Conservation (phyloP, 2,888 invertebrate species). For the Meloe dianella region DNA sequence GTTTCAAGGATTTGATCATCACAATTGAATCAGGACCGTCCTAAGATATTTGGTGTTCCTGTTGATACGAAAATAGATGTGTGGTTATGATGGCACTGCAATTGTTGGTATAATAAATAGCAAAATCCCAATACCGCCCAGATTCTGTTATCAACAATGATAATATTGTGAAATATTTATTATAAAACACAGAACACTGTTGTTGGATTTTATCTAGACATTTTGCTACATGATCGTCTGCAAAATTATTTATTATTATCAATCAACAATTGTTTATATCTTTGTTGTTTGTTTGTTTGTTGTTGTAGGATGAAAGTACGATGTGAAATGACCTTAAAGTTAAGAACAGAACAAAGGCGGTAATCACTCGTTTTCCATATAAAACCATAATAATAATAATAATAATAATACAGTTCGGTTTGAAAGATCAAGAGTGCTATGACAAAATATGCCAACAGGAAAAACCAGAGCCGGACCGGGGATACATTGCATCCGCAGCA, state of each 20-base stretch:
- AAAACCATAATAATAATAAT: not conserved
- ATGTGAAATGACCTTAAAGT: not conserved
- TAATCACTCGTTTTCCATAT: not conserved
- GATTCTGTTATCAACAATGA: not conserved
- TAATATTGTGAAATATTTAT: not conserved
- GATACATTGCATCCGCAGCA: too few species aligned
- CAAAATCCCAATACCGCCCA: not conserved
- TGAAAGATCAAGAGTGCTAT: not conserved
- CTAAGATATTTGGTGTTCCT: too few species aligned
- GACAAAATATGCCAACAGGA: not conserved
- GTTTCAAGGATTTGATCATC: not conserved
- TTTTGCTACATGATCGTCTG: not conserved
- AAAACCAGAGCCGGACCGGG: too few species aligned
- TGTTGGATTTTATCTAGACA: not conserved
- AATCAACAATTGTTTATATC: not conserved
- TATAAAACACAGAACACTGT: not conserved
- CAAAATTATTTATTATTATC: not conserved
- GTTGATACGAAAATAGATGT: not conserved
- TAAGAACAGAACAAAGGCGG: not conserved
- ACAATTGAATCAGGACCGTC: too few species aligned
- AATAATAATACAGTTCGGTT: not conserved
- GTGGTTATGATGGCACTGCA: not conserved
- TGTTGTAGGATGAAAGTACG: not conserved
- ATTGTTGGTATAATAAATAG: not conserved
- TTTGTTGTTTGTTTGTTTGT: not conserved